phyloP scores from a whole-genome alignment of 1,140 invertebrate species.

The Nebria ingens region DNA sequence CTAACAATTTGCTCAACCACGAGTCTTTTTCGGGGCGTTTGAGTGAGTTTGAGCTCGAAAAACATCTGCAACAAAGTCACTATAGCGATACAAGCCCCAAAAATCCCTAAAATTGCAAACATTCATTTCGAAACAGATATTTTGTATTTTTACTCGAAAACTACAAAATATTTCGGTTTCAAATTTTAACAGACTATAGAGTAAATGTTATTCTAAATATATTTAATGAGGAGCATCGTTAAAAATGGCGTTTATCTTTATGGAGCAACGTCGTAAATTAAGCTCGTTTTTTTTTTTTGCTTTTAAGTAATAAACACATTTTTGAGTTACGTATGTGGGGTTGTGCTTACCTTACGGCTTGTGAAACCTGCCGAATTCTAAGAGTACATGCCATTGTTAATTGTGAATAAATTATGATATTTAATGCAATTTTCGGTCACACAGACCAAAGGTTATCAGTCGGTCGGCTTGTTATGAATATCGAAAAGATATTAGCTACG shows the following conservation, averaged over 20 bases:
- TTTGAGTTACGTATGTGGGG: too few species aligned
- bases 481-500: not conserved
- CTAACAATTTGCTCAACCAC: conserved; percentile 82
- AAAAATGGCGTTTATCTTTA: too few species aligned
- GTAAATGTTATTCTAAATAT: too few species aligned
- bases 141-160: too few species aligned
- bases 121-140: too few species aligned
- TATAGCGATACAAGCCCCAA: too few species aligned
- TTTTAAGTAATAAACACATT: not conserved
- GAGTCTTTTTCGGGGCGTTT: conserved; percentile 49
- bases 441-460: conserved; percentile 3
- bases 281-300: too few species aligned
- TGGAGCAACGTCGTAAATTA: too few species aligned
- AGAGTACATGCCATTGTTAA: not conserved
- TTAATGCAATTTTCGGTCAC: not conserved
- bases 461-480: not conserved
- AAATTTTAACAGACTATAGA: too few species aligned
- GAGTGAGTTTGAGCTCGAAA: not conserved
- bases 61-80: not conserved
- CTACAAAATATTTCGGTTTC: too few species aligned
- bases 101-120: too few species aligned
- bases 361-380: not conserved
- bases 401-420: not conserved
- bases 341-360: not conserved
- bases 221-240: too few species aligned